Conservation (phyloP, 2,797 vertebrate species). For the Siniperca undulata region DNA sequence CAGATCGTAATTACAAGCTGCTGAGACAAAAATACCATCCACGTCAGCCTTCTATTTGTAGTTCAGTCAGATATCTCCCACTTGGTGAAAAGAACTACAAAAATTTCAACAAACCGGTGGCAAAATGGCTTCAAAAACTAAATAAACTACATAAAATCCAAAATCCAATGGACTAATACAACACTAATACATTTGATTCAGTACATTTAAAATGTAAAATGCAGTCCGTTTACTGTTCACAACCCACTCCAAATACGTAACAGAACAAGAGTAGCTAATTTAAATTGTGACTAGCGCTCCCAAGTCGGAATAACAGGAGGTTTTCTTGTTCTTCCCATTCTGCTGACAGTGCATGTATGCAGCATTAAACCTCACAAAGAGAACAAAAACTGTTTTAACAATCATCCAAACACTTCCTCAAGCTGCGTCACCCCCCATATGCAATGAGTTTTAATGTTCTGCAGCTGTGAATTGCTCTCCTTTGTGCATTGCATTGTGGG, state of each 20-base stretch:
- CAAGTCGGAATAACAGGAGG: neutral
- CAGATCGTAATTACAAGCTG: neutral
- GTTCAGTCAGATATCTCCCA: neutral
- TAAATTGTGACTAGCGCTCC: neutral
- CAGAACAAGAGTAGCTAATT: neutral
- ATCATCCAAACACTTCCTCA: conserved; percentile 30
- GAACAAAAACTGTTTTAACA: neutral
- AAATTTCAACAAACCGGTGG: neutral
- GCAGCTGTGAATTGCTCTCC: conserved; percentile 20
- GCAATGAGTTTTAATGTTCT: conserved; percentile 27
- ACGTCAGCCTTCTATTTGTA: neutral
- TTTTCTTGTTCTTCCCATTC: neutral
- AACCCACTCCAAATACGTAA: neutral
- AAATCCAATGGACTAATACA: neutral
- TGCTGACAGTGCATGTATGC: neutral
- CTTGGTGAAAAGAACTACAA: neutral
- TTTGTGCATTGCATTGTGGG: conserved; percentile 7
- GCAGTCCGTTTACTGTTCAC: neutral
- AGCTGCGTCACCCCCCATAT: conserved; percentile 4
- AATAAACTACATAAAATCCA: neutral
- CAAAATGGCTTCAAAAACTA: neutral
- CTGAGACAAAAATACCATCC: neutral
- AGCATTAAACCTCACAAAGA: conserved; percentile 7
- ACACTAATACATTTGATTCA: neutral
- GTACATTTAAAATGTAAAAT: neutral